Base-by-base conservation (phyloP, 1,140 invertebrate genomes). In the Macrosteles quadrilineatus region DNA sequence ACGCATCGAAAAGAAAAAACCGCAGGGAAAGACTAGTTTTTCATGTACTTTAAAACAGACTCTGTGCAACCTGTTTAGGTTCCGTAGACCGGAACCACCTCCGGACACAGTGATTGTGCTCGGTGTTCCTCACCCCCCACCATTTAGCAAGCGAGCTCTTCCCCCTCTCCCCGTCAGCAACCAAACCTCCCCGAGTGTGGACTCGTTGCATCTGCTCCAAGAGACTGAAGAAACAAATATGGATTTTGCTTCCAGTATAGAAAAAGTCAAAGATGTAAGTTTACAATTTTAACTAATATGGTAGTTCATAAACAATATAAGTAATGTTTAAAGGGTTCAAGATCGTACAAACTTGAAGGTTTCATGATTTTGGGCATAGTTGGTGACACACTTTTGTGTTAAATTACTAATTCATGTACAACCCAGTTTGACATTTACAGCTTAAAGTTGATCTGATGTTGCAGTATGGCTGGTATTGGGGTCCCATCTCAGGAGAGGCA, bases 391-490 rank as follows among this genome's bases (percentile, higher is more conserved):
- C n/a, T n/a, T n/a, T n/a, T n/a, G n/a, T n/a, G n/a, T n/a, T n/a
- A n/a, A n/a, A n/a, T n/a, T n/a, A n/a, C n/a, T n/a, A n/a, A n/a
- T n/a, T n/a, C n/a, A n/a, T n/a, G n/a, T n/a, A n/a, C n/a, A n/a
- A n/a, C n/a, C n/a, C n/a, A n/a, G n/a, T n/a, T n/a, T n/a, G n/a
- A n/a, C n/a, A n/a, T n/a, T n/a, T n/a, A n/a, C n/a, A n/a, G n/a
- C n/a, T n/a, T n/a, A n/a, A n/a, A n/a, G n/a, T n/a, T n/a, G n/a
- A n/a, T n/a, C n/a, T n/a, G n/a, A n/a, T 31, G 45, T 85, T 87
- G 72, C 78, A 97, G 95, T 95, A 93, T 82, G 95, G 94, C 47
- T 98, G 96, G 96, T 99, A 99, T 81, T 99, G 96, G 96, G 97
- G 97, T 74, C 96, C 96, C 50, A 88, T 98, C 76, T 95, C 93